phyloP scores from a whole-genome alignment of 2,888 invertebrate genomes.

The Agrochola lychnidis region DNA sequence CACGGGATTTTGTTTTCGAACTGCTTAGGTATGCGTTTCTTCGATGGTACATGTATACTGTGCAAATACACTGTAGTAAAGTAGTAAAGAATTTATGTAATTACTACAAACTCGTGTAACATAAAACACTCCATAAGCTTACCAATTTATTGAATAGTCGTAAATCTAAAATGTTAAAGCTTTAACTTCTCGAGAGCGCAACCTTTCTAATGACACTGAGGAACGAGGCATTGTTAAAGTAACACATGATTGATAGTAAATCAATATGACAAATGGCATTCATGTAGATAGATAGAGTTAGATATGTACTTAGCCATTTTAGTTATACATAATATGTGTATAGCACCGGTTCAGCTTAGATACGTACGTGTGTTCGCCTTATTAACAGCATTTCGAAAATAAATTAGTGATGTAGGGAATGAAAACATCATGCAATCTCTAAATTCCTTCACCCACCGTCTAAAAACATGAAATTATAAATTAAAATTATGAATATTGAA shows the following conservation, averaged over 20 bases:
- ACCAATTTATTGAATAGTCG: conserved; percentile 13
- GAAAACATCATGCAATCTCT: conserved; percentile 48
- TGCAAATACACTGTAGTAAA: neutral
- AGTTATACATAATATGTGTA: conserved; percentile 3
- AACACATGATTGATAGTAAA: conserved; percentile 10
- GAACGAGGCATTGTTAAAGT: conserved; percentile 44
- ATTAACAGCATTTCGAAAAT: conserved; percentile 40
- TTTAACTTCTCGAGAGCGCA: neutral
- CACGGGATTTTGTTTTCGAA: no score
- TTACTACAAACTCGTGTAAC: neutral
- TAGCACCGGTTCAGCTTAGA: conserved; percentile 7
- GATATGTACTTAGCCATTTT: neutral
- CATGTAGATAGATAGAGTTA: conserved; percentile 24
- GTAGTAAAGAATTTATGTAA: neutral
- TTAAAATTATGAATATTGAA: neutral
- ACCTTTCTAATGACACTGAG: conserved; percentile 13
- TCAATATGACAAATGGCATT: conserved; percentile 44
- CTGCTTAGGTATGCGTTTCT: no score
- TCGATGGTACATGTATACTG: neutral
- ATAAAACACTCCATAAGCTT: conserved; percentile 7
- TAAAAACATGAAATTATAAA: conserved; percentile 8
- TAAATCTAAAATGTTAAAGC: neutral
- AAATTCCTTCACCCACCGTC: conserved; percentile 18
- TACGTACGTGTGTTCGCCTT: conserved; percentile 57
- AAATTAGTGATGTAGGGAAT: conserved; percentile 33